phyloP scores from a whole-genome alignment of 2,113 vertebrate species.

The Heterotilapia buettikoferi region DNA sequence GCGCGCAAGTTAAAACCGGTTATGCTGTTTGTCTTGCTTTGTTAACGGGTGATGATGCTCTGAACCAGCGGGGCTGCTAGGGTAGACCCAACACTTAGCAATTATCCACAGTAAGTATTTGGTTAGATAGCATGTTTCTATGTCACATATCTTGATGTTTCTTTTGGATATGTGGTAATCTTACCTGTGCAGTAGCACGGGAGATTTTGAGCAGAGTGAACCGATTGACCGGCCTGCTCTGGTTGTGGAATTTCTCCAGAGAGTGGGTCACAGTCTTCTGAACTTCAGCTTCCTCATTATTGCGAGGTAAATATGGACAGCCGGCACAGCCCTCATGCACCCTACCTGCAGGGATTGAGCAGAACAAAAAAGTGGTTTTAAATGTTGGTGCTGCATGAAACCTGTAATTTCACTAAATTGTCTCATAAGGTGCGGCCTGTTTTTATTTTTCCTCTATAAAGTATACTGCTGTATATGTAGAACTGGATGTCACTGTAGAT shows the following conservation, averaged over 20 bases:
- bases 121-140: background rate
- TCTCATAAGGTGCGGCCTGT: background rate
- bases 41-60: no score
- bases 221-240: constrained; percentile 40
- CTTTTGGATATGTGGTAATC: background rate
- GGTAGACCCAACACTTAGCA: no score
- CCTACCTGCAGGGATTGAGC: constrained; percentile 35
- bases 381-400: background rate
- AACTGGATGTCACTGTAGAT: background rate
- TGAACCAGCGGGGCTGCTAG: no score
- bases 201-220: constrained; percentile 52
- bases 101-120: no score
- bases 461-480: background rate
- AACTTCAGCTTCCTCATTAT: background rate
- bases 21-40: no score
- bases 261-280: constrained; percentile 13
- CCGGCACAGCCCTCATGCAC: background rate
- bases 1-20: no score
- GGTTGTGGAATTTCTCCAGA: constrained; percentile 66
- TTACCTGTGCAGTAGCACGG: constrained; percentile 31
- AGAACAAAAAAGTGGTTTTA: background rate
- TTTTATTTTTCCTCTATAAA: background rate
- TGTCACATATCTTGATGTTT: background rate
- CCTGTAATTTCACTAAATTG: background rate
- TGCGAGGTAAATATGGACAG: background rate